A percentile compares a stretch with the other conserved stretches of the same genome.
Evolutionary conservation across 2,888 invertebrate genomes (phyloP).

Genomic region (Oxyscelio sp.): DNA sequence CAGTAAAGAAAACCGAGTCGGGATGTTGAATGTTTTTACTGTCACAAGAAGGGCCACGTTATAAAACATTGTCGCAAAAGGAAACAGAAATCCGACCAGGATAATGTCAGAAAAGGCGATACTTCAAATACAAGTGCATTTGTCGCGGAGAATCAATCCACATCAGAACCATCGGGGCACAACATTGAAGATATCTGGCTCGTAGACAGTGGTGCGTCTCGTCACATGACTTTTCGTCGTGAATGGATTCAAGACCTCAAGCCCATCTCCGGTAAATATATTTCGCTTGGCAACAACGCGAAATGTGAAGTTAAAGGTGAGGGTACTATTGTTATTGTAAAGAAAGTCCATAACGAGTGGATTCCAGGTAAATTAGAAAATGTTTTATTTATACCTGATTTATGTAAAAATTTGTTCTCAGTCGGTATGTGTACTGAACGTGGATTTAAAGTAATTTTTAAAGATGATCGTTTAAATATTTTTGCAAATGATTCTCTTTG

Average conservation of each 20-base stretch:
- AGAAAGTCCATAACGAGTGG: conserved; percentile 23
- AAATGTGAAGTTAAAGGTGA: conserved; percentile 41
- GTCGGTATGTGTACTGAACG: conserved; percentile 28
- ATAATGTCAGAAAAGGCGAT: background rate
- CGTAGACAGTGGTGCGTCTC: conserved; percentile 22
- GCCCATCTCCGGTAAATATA: background rate
- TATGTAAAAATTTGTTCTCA: conserved; percentile 31
- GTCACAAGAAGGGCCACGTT: conserved; percentile 54
- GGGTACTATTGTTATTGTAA: conserved; percentile 31
- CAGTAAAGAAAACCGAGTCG: background rate
- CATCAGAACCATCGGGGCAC: background rate
- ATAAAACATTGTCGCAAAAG: conserved; percentile 26
- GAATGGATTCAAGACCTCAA: conserved; percentile 32
- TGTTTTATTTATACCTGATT: conserved; percentile 36
- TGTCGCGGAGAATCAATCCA: background rate
- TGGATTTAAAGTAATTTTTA: conserved; percentile 15
- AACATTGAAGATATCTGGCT: conserved; percentile 35
- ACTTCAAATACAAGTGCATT: conserved; percentile 11
- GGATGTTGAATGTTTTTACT: conserved; percentile 58
- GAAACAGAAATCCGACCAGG: conserved; percentile 7
- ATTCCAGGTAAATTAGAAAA: conserved; percentile 37
- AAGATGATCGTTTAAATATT: conserved; percentile 4
- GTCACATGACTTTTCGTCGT: conserved; percentile 39
- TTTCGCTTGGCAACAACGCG: conserved; percentile 28
- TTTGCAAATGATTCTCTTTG: background rate